Base-by-base conservation (phyloP, 2,797 vertebrate species). In the Onychomys leucogaster region DNA sequence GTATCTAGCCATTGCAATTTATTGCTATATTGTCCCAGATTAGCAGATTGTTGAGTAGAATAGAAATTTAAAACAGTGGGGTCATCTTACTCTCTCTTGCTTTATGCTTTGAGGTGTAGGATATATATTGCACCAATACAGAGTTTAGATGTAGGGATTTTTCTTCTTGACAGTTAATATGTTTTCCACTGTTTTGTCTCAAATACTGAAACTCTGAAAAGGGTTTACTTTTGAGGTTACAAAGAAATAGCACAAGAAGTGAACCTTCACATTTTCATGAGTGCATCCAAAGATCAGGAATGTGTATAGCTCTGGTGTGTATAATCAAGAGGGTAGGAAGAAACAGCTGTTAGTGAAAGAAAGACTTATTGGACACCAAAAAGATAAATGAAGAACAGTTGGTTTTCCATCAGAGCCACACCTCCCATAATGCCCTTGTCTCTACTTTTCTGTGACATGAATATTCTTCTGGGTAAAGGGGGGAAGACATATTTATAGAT, bases 311-410 rank as follows among this genome's bases (percentile, higher is more conserved):
- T 96, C 99, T 99, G 99, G 98, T 99, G 98, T 98, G 97, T 97
- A 97, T 98, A 98, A 98, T 99, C 98, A 98, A 98, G 97, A 98
- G 97, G 97, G 98, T 98, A 97, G 94, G 96, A 98, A 94, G 73
- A 78, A 99, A 98, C 99, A 99, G 98, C 99, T 99, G 99, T 98
- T 98, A 98, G 98, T 98, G 97, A 98, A 98, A 98, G 37, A 98
- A 98, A 98, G 98, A 97, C 98, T 98, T 98, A 98, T 98, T 95
- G 98, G 98, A 97, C 98, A 98, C 98, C 92, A 98, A 89, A 94
- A 99, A 99, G 99, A 99, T 98, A 99, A 99, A 99, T 99, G 98
- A 98, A 97, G 96, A 99, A 98, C 99, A 99, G 99, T 99, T 99
- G 99, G 98, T 98, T 99, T 98, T 96, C 98, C 97, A 97, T 95